Conservation (phyloP, 2,888 invertebrate genomes). For the Drosophila austrosaltans region DNA sequence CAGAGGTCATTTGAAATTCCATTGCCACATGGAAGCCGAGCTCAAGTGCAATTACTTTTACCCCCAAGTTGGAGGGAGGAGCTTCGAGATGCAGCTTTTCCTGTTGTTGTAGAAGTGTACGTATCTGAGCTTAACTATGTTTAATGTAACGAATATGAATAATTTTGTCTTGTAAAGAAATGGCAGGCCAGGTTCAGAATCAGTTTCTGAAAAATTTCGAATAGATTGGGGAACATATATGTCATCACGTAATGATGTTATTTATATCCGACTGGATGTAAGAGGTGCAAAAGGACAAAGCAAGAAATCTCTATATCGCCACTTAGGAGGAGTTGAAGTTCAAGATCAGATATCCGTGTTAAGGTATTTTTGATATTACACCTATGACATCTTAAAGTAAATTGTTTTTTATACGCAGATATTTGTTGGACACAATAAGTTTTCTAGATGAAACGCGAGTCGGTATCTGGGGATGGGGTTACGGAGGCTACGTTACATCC, state of each 20-base stretch:
- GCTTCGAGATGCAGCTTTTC: constrained; percentile 93
- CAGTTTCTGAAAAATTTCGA: constrained; percentile 93
- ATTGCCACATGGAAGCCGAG: constrained; percentile 92
- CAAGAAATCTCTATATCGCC: constrained; percentile 91
- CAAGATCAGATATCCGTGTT: constrained; percentile 95
- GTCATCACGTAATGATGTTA: constrained; percentile 94
- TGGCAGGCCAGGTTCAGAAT: constrained; percentile 95
- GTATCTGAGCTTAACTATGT: constrained; percentile 70
- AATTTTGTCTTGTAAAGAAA: constrained; percentile 86
- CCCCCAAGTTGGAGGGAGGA: constrained; percentile 95
- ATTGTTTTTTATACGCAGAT: constrained; percentile 83
- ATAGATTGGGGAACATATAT: constrained; percentile 97
- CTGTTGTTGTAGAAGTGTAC: constrained; percentile 94
- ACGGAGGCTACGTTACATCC: constrained; percentile 96
- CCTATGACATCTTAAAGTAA: neutral
- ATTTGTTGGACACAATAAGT: constrained; percentile 91
- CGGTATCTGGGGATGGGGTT: constrained; percentile 98
- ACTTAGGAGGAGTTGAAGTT: constrained; percentile 94
- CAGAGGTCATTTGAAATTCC: constrained; percentile 93
- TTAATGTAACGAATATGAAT: neutral
- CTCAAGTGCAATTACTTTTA: constrained; percentile 93
- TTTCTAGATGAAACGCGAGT: constrained; percentile 94
- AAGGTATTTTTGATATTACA: constrained; percentile 83
- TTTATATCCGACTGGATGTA: constrained; percentile 95
- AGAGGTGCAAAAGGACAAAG: constrained; percentile 93